Percentiles rank a stretch among this genome's conserved stretches.
phyloP scores from a whole-genome alignment of 30 jellyfish, hydroid and myxozoan genomes.

The Hydractinia echinata region DNA sequence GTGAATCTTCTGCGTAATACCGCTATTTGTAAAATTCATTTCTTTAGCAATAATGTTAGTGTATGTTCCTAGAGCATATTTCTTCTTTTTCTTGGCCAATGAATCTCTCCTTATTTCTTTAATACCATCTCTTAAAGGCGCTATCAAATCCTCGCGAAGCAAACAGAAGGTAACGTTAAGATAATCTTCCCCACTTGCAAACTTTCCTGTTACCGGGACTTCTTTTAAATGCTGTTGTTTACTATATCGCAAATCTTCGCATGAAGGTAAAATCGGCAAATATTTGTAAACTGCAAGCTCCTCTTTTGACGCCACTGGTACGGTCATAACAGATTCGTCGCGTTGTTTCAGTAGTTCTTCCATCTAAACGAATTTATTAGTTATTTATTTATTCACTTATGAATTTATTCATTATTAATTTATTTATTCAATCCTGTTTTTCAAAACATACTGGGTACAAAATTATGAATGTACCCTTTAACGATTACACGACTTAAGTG shows the following conservation, averaged over 20 bases:
- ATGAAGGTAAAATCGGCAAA: not conserved
- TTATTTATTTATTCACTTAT: too few relatives aligned
- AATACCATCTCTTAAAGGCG: slow-evolving; percentile 60
- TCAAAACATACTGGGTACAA: too few relatives aligned
- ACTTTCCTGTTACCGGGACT: slow-evolving; percentile 27
- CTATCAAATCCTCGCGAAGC: slow-evolving; percentile 53
- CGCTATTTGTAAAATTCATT: slow-evolving; percentile 13
- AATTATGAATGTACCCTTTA: too few relatives aligned
- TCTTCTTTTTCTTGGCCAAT: slow-evolving; percentile 16
- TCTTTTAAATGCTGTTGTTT: not conserved
- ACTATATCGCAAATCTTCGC: not conserved
- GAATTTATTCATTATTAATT: too few relatives aligned
- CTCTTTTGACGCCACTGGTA: too few relatives aligned
- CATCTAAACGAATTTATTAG: too few relatives aligned
- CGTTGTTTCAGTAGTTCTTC: too few relatives aligned
- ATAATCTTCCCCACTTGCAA: slow-evolving; percentile 41
- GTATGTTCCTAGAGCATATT: not conserved
- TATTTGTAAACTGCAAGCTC: too few relatives aligned
- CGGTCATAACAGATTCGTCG: too few relatives aligned
- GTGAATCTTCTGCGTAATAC: slow-evolving; percentile 27
- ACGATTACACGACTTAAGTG: too few relatives aligned
- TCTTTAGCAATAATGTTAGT: slow-evolving; percentile 13
- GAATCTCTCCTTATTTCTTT: slow-evolving; percentile 20
- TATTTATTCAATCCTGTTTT: too few relatives aligned
- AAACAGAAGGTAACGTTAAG: slow-evolving; percentile 47